Evolutionary conservation across 1,140 invertebrate genomes (phyloP), one percentile per base, ranked within the genome.

Genomic region (Drosophila arawakana): DNA sequence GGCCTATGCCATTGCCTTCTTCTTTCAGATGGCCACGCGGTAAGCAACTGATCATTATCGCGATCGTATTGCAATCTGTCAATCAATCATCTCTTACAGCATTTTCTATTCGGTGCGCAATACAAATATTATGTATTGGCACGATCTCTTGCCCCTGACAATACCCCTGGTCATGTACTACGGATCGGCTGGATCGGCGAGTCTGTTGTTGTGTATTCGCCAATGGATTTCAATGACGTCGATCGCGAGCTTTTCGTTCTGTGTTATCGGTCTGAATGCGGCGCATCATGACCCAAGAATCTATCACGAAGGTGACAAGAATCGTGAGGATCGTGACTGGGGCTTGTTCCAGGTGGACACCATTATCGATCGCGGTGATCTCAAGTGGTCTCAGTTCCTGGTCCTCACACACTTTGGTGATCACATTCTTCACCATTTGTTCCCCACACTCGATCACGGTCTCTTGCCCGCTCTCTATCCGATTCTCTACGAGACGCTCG

Each of bases 201-300:
- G 63, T n/a, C 2, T 92, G 6, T 44, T 79, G 13, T 62, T 92
- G 46, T 89, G 82, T 80, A 2, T 94, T 44, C 76, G 93, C 76
- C 82, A 93, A 59, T 97, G 95, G 96, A 15, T 94, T 0, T 92
- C 93, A 54, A 94, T 96, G 25, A 81, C 95, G 9, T 65, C 94
- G 4, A 81, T 94, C 0, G 93, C 89, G 0, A 96, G 96, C 83
- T 94, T 95, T 15, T 70, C 94, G 2, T 96, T 97, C 84, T 92
- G 84, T 9, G 75, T 94, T 1, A 94, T 97, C 46, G 96, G 95
- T 3, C 71, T 96, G 0, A 96, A 95, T 90, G 97, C 96, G 4
- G 96, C 95, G 39, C 97, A 97, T 94, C 96, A 97, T 92, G 96
- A 97, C 93, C 96, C 96, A 0, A 94, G 96, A 35, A 95, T 96